Conservation (phyloP, 2,797 vertebrate genomes). For the Vultur gryphus region DNA sequence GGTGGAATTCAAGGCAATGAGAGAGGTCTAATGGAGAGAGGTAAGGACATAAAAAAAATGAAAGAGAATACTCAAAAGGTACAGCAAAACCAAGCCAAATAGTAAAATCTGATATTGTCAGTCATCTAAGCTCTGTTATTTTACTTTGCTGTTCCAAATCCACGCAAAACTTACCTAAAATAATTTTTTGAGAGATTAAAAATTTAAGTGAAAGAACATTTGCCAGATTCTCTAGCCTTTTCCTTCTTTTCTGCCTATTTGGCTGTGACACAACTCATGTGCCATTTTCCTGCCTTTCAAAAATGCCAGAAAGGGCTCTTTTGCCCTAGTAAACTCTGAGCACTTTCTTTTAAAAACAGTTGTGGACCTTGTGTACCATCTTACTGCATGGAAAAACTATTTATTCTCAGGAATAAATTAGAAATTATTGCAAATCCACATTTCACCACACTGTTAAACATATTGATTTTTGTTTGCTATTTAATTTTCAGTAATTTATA, state of each 20-base stretch:
- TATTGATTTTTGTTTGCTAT: not conserved
- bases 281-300: not conserved
- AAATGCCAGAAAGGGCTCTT: not conserved
- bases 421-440: not conserved
- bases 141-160: not conserved
- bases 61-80: not conserved
- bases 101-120: not conserved
- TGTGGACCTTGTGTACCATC: not conserved
- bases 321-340: not conserved
- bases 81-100: not conserved
- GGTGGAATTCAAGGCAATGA: not conserved
- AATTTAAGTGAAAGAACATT: not conserved
- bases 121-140: not conserved
- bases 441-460: not conserved
- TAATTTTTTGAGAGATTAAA: not conserved
- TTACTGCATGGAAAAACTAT: not conserved
- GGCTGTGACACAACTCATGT: not conserved
- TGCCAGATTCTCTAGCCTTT: not conserved
- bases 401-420: slow-evolving; percentile 1
- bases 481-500: slow-evolving; percentile 6
- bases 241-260: not conserved
- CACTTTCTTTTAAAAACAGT: not conserved
- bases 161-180: not conserved
- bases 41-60: not conserved
- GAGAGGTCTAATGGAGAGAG: not conserved